phyloP scores from a whole-genome alignment of 2,797 vertebrate species.

The Coilia nasus region DNA sequence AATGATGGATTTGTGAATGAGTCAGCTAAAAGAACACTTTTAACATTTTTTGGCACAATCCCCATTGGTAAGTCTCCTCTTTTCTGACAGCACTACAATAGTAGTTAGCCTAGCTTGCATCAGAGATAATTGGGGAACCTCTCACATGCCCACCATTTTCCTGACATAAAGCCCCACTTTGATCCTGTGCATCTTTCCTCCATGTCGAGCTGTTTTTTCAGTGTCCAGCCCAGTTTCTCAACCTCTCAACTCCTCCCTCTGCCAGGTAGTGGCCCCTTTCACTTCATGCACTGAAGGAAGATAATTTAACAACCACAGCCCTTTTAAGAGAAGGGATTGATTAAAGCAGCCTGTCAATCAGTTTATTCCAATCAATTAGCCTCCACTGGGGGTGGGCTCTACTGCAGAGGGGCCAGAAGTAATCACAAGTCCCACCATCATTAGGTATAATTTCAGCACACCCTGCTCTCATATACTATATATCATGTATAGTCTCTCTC shows the following conservation, averaged over 20 bases:
- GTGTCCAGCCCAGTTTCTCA: background rate
- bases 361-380: slow-evolving; percentile 65
- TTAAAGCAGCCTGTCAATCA: slow-evolving; percentile 62
- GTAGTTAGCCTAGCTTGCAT: too few relatives aligned
- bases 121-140: background rate
- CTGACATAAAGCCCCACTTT: background rate
- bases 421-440: slow-evolving; percentile 59
- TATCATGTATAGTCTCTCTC: background rate
- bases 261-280: slow-evolving; percentile 49
- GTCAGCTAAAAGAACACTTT: background rate
- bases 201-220: background rate
- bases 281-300: slow-evolving; percentile 46
- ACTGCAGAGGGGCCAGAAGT: slow-evolving; percentile 45
- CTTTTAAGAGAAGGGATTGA: slow-evolving; percentile 53
- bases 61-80: background rate
- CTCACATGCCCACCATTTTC: background rate
- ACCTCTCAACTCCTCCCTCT: slow-evolving; percentile 35
- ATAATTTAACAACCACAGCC: slow-evolving; percentile 44
- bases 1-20: too few relatives aligned
- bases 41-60: background rate
- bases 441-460: slow-evolving; percentile 60
- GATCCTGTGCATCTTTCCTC: slow-evolving; percentile 31
- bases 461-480: background rate
- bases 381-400: slow-evolving; percentile 45
- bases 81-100: too few relatives aligned